Base-by-base conservation (phyloP, 2,888 invertebrate genomes). In the Chloroclysta siterata region DNA sequence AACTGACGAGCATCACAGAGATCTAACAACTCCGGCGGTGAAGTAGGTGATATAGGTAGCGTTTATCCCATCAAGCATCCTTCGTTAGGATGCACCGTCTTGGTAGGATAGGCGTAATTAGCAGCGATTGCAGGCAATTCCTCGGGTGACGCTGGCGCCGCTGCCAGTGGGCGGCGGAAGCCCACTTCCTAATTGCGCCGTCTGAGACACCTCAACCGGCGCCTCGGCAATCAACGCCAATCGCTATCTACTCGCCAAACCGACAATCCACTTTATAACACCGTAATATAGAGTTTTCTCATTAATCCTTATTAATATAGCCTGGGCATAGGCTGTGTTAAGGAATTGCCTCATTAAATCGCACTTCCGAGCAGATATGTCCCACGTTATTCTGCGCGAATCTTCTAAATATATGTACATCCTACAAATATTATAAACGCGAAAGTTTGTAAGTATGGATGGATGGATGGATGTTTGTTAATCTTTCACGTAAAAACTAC, bases 131-230 rank as follows among this genome's bases (percentile, higher is more conserved):
- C 83, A 78, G 75, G 83, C 87, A 88, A 89, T 89, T 89, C 87
- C 77, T 84, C 84, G 85, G 86, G 90, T 88, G 90, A 83, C 68
- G 69, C 44, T 85, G 84, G 83, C 86, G 90, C 89, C 90, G 90
- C 86, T 84, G 86, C 76, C 68, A 83, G 92, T 92, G 92, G 92
- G 92, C 92, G 92, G 92, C 92, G 92, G 92, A 93, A 89, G 84
- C 85, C 71, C 88, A 90, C 89, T 89, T 93, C 92, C 92, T 93
- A 90, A 92, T 93, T 93, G 87, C 84, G 86, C 75, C 75, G 86
- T 86, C 85, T 85, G 84, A 82, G 90, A 90, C 91, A 92, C 92
- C 92, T 91, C 87, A 81, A 80, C 87, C 89, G 90, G 92, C 92
- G 92, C 92, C 92, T 90, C 82, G 81, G 78, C 85, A 91, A 91